A percentile compares a stretch with the other conserved stretches of the same genome.
phyloP scores from a whole-genome alignment of 2,113 vertebrate genomes.

The Psittacus erithacus region DNA sequence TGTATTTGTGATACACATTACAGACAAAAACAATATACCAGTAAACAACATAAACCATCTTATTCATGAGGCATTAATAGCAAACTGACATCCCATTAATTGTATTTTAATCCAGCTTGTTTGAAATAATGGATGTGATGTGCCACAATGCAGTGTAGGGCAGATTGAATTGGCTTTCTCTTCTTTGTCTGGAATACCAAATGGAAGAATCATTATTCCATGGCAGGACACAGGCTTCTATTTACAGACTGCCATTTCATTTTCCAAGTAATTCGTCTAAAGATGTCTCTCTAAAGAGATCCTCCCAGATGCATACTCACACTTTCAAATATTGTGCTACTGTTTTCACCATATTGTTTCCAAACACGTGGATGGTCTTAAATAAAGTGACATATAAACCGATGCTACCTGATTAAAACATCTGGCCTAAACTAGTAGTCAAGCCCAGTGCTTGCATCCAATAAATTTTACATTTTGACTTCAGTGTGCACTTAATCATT shows the following conservation, averaged over 20 bases:
- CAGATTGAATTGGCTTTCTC: conserved; percentile 4
- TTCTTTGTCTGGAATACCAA: conserved; percentile 21
- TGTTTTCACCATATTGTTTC: neutral
- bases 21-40: neutral
- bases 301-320: neutral
- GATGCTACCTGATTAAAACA: neutral
- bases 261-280: neutral
- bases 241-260: conserved; percentile 13
- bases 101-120: neutral
- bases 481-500: neutral
- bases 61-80: neutral
- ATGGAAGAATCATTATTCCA: conserved; percentile 3
- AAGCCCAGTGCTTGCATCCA: neutral
- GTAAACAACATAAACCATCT: conserved; percentile 5
- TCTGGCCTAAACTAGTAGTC: neutral
- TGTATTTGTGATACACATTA: neutral
- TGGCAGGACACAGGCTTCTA: neutral
- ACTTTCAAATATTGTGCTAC: neutral
- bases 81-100: neutral
- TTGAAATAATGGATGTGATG: conserved; percentile 2
- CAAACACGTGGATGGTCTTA: neutral
- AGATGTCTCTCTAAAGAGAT: neutral
- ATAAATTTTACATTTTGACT: neutral
- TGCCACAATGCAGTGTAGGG: neutral
- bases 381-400: neutral